Evolutionary conservation across 2,888 invertebrate genomes (phyloP).

Genomic region (Plagodis pulveraria): DNA sequence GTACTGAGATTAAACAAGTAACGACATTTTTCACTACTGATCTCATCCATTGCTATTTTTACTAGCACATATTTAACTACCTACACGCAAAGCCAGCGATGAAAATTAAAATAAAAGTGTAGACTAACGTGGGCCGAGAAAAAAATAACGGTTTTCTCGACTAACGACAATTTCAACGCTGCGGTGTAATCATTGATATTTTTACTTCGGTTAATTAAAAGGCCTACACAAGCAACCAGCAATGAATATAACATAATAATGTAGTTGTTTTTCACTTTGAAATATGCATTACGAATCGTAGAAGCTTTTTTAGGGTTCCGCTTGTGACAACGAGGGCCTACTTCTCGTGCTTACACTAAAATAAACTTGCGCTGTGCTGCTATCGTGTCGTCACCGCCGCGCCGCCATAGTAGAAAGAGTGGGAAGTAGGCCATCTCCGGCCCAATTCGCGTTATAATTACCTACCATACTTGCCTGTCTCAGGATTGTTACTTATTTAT

Average conservation of each 20-base stretch:
- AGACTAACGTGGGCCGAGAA: slow-evolving; percentile 1
- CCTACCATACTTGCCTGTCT: no score
- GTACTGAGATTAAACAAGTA: slow-evolving; percentile 42
- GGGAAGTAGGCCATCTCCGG: no score
- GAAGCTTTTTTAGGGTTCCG: slow-evolving; percentile 1
- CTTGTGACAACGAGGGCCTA: no score
- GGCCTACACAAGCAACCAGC: slow-evolving; percentile 4
- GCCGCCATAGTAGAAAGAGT: no score
- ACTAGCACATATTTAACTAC: slow-evolving; percentile 8
- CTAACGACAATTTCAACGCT: background rate
- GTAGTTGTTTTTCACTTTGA: slow-evolving; percentile 11
- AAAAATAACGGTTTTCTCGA: slow-evolving; percentile 1
- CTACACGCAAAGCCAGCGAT: slow-evolving; percentile 29
- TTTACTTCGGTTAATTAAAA: slow-evolving; percentile 6
- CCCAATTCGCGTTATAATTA: no score
- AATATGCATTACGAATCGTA: slow-evolving; percentile 2
- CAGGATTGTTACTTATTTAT: no score
- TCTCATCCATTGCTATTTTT: slow-evolving; percentile 25
- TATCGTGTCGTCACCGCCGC: no score
- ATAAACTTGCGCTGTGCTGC: no score
- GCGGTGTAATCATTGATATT: slow-evolving; percentile 13
- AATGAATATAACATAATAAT: slow-evolving; percentile 7
- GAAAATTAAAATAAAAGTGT: slow-evolving; percentile 2
- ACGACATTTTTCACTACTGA: background rate
- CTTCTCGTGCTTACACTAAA: no score